A percentile compares a stretch with the other conserved stretches of the same genome.
Conservation (phyloP, 2,797 vertebrate species). For the Galaxias olidus region DNA sequence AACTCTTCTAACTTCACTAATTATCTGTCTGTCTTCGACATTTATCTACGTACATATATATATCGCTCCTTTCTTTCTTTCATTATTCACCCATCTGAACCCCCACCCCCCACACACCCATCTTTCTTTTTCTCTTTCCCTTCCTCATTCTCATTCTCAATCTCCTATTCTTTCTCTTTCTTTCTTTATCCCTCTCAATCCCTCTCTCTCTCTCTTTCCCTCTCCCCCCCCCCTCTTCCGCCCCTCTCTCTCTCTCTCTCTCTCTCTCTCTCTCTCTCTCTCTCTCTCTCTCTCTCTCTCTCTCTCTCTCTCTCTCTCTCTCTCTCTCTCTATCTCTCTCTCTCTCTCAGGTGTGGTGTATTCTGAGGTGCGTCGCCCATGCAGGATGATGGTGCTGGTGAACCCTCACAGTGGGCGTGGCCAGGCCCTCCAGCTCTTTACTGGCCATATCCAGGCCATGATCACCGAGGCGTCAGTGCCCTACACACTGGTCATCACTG, state of each 20-base stretch:
- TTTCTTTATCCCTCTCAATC: not conserved
- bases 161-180: not conserved
- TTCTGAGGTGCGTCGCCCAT: slow-evolving; percentile 70
- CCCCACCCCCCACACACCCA: too few relatives aligned
- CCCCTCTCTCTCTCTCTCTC: not conserved
- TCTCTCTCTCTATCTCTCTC: slow-evolving; percentile 3
- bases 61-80: not conserved
- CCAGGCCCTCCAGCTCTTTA: slow-evolving; percentile 83
- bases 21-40: too few relatives aligned
- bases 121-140: too few relatives aligned
- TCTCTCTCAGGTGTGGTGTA: slow-evolving; percentile 69
- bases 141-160: too few relatives aligned
- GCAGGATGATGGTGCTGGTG: slow-evolving; percentile 84
- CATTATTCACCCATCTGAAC: not conserved
- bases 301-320: not conserved
- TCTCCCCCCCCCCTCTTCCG: not conserved
- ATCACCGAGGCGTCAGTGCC: slow-evolving; percentile 81
- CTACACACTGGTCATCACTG: slow-evolving; percentile 83
- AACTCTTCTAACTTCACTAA: too few relatives aligned
- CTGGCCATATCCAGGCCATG: slow-evolving; percentile 81
- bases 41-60: too few relatives aligned
- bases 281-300: not conserved
- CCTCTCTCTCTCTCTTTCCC: not conserved
- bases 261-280: not conserved
- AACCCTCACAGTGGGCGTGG: slow-evolving; percentile 88